These are phyloP conservation scores for Eupithecia dodoneata DNA, from an alignment of 2,888 invertebrate species.

Conservation along the genomic window DNA sequence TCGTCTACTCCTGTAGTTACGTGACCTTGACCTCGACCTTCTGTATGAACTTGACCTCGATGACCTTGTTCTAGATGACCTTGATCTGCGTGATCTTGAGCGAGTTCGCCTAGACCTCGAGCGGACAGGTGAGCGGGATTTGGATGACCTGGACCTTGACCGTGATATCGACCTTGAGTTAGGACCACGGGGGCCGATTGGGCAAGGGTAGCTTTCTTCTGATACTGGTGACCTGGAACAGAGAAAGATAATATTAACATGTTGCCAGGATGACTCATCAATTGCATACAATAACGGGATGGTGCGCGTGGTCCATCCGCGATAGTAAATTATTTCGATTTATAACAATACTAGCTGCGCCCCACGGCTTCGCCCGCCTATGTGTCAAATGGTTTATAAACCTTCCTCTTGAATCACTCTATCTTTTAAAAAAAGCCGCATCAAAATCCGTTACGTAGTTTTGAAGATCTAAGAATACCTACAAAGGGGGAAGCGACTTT, in stretches of 20 bases:
- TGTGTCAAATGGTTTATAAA: no score
- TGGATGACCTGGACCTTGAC: constrained; percentile 18
- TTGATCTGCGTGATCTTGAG: constrained; percentile 56
- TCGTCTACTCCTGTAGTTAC: constrained; percentile 63
- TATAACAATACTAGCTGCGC: no score
- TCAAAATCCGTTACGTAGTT: no score
- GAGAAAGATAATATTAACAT: not conserved
- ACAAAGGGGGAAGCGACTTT: no score
- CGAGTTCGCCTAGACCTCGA: constrained; percentile 58
- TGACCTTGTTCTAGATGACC: constrained; percentile 59
- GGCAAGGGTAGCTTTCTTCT: constrained; percentile 53
- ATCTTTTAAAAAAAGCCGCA: no score
- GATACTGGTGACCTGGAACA: constrained; percentile 54
- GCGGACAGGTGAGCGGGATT: constrained; percentile 46
- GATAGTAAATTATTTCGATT: no score
- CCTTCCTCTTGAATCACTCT: no score
- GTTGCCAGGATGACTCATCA: no score
- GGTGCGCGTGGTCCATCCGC: no score
- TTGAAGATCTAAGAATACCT: no score
- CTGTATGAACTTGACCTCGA: constrained; percentile 66
- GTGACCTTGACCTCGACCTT: constrained; percentile 63
- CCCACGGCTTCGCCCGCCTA: no score
- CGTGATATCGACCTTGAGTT: constrained; percentile 49
- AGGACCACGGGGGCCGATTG: constrained; percentile 68
- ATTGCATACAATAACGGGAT: no score